These are phyloP conservation scores for Butorides virescens DNA, from an alignment of 2,113 vertebrate genomes.

Conservation along the genomic window DNA sequence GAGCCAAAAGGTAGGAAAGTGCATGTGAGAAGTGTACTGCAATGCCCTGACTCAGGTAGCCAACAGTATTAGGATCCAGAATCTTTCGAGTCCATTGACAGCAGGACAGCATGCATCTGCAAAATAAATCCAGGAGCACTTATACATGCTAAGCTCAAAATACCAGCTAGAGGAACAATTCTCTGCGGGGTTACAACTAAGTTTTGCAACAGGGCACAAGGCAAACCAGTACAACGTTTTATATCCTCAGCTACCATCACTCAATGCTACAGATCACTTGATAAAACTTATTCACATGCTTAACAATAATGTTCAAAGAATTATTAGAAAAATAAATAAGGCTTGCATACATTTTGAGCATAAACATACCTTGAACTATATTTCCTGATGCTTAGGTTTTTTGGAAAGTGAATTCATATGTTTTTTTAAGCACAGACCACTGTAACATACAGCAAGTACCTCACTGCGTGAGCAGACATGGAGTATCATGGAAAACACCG, in stretches of 20 bases:
- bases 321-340: not conserved
- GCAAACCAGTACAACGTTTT: not conserved
- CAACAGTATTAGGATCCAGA: not conserved
- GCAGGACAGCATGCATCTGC: not conserved
- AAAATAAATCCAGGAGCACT: not conserved
- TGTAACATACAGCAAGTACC: not conserved
- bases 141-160: not conserved
- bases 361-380: not conserved
- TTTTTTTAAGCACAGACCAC: not conserved
- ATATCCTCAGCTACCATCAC: not conserved
- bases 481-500: not conserved
- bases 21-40: not conserved
- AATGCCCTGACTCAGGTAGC: not conserved
- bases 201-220: not conserved
- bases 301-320: not conserved
- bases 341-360: not conserved
- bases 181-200: rapidly evolving
- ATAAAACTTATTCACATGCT: not conserved
- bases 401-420: not conserved
- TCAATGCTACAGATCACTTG: not conserved
- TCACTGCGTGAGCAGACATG: not conserved
- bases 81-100: not conserved
- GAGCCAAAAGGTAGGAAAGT: not conserved
- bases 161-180: not conserved
- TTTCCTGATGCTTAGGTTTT: rapidly evolving